These are phyloP conservation scores for Cabera pusaria DNA, from an alignment of 2,888 invertebrate species.

Conservation along the genomic window DNA sequence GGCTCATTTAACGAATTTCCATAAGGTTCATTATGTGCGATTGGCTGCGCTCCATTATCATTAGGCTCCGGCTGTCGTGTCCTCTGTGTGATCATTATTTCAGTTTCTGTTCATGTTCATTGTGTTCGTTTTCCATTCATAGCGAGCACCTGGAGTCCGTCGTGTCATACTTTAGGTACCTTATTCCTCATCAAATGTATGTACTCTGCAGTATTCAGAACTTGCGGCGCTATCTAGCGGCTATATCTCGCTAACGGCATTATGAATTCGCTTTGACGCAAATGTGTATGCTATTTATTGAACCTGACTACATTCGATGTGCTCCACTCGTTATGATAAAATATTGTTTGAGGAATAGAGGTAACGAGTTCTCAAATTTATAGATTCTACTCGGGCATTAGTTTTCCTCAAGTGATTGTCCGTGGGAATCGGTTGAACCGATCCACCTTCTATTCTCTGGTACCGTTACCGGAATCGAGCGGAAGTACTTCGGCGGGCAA, in stretches of 20 bases:
- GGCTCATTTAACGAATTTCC: background rate
- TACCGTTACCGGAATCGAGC: conserved; percentile 24
- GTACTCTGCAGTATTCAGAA: no score
- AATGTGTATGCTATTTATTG: no score
- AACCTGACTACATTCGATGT: no score
- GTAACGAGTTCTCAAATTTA: no score
- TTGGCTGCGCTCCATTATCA: conserved; percentile 12
- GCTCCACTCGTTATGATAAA: no score
- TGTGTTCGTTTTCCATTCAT: conserved; percentile 22
- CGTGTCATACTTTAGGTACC: conserved; percentile 29
- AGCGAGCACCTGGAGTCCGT: conserved; percentile 26
- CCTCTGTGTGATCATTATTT: no score
- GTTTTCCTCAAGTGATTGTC: conserved; percentile 5
- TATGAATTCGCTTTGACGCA: no score
- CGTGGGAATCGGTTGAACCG: conserved; percentile 1
- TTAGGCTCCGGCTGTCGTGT: no score
- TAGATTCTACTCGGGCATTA: no score
- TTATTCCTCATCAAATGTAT: conserved; percentile 15
- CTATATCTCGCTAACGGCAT: no score
- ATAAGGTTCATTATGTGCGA: conserved; percentile 10
- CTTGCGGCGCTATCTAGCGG: no score
- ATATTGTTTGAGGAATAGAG: no score
- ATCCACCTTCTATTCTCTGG: conserved; percentile 6
- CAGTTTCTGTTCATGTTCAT: conserved; percentile 17
- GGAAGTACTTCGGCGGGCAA: conserved; percentile 24